Evolutionary conservation across 2,888 invertebrate species (phyloP).

Genomic region (Pollenia labialis): DNA sequence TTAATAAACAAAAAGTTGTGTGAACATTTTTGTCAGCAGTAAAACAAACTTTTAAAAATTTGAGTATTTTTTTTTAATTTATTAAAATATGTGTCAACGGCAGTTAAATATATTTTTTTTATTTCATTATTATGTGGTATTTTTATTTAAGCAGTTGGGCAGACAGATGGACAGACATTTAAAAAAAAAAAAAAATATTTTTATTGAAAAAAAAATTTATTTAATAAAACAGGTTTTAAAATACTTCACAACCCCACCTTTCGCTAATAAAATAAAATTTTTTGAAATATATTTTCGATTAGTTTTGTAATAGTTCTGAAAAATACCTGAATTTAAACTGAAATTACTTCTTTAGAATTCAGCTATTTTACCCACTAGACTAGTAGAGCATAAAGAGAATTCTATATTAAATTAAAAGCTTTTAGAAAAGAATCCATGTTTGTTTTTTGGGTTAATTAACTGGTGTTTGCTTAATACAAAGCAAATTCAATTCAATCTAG

Average conservation of each 20-base stretch:
- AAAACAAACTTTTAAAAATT: neutral
- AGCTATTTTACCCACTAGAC: neutral
- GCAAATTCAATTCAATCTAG: conserved; percentile 35
- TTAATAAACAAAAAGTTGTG: neutral
- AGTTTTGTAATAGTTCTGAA: neutral
- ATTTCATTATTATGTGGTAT: conserved; percentile 16
- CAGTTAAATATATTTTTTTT: conserved; percentile 48
- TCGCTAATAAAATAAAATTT: neutral
- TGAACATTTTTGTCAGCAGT: neutral
- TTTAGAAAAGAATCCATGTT: conserved; percentile 8
- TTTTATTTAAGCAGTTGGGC: conserved; percentile 1
- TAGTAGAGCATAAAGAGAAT: conserved; percentile 34
- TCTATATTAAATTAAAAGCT: neutral
- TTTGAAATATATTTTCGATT: conserved; percentile 15
- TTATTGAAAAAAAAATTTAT: conserved; percentile 2
- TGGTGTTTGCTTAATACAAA: neutral
- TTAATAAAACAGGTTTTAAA: conserved; percentile 45
- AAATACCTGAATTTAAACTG: neutral
- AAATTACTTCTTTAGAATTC: neutral
- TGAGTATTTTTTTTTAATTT: neutral
- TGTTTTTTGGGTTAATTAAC: conserved; percentile 12
- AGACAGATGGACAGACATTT: conserved; percentile 24
- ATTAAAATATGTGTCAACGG: conserved; percentile 63
- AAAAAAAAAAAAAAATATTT: conserved; percentile 25
- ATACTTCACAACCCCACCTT: conserved; percentile 46